Percentiles rank a stretch among this genome's conserved stretches.
Evolutionary conservation across 2,797 vertebrate genomes (phyloP).

Genomic region (Ctenopoma multispine): DNA sequence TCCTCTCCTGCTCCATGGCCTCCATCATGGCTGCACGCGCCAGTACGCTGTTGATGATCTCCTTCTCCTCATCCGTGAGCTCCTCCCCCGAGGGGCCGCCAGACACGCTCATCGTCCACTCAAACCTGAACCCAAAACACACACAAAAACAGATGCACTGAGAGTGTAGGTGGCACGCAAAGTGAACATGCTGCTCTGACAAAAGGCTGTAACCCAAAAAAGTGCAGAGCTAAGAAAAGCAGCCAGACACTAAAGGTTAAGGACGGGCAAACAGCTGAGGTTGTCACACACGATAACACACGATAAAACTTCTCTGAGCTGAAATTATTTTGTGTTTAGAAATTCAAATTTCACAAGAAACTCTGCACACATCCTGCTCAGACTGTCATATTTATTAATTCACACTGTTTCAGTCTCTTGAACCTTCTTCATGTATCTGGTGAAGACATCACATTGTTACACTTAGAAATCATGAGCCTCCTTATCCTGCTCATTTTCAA

Average conservation of each 20-base stretch:
- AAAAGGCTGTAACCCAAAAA: conserved; percentile 29
- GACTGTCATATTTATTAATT: no score
- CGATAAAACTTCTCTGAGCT: background rate
- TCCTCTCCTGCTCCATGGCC: conserved; percentile 91
- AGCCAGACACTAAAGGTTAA: conserved; percentile 10
- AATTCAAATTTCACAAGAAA: no score
- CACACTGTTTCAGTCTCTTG: no score
- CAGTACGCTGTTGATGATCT: conserved; percentile 94
- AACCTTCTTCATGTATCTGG: no score
- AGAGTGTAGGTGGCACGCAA: conserved; percentile 18
- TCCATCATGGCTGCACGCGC: conserved; percentile 94
- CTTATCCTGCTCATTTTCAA: no score
- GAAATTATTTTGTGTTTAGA: no score
- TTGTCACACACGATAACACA: conserved; percentile 1
- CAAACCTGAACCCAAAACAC: conserved; percentile 27
- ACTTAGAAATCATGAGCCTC: no score
- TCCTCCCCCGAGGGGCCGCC: conserved; percentile 79
- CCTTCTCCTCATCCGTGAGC: conserved; percentile 96
- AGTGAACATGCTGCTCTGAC: conserved; percentile 9
- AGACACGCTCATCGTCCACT: conserved; percentile 62
- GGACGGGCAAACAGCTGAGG: conserved; percentile 30
- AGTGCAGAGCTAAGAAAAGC: conserved; percentile 18
- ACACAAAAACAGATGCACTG: conserved; percentile 8
- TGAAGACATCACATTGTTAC: no score
- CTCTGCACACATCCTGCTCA: no score